Evolutionary conservation across 2,113 vertebrate species (phyloP).

Genomic region (Tragulus kanchil): DNA sequence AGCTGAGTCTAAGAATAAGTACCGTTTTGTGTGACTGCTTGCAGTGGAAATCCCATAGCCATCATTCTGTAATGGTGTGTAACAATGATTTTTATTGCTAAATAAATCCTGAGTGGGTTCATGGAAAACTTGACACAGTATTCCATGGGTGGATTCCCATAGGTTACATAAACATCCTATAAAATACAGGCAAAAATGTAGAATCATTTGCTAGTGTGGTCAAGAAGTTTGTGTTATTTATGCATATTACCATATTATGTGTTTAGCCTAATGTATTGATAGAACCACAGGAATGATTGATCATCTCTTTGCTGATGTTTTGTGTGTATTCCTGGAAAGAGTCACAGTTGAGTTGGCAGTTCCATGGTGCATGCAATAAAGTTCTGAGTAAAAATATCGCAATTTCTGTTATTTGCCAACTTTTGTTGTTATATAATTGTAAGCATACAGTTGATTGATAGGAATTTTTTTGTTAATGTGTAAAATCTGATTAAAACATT

Average conservation of each 20-base stretch:
- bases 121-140: not conserved
- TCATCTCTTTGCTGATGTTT: not conserved
- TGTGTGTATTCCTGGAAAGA: not conserved
- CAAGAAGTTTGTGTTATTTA: not conserved
- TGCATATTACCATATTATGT: not conserved
- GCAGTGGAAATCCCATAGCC: not conserved
- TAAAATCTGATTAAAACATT: not conserved
- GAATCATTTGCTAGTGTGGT: not conserved
- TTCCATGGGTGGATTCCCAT: not conserved
- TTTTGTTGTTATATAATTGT: not conserved
- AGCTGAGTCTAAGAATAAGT: not conserved
- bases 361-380: not conserved
- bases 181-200: not conserved
- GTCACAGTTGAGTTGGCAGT: not conserved
- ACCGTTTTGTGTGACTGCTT: not conserved
- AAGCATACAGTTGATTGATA: not conserved
- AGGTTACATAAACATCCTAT: not conserved
- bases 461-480: not conserved
- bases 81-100: not conserved
- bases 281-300: not conserved
- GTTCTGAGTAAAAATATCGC: not conserved
- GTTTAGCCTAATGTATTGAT: not conserved
- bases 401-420: not conserved
- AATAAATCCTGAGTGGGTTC: not conserved
- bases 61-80: not conserved